These are phyloP conservation scores for Sylvilagus bachmani DNA, from an alignment of 2,113 vertebrate species.

Conservation along the genomic window DNA sequence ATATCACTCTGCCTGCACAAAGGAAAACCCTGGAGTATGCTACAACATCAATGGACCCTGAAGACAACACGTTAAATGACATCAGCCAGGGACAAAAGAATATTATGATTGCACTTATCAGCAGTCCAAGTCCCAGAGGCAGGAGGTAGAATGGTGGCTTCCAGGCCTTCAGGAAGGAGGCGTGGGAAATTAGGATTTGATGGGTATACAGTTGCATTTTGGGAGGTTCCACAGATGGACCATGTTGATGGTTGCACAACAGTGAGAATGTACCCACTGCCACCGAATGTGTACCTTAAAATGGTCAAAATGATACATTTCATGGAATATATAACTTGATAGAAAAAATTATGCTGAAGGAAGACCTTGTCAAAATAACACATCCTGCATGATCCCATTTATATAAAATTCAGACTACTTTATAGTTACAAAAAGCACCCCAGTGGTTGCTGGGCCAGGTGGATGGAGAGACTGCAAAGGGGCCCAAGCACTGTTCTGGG, in stretches of 20 bases:
- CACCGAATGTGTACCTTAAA: neutral
- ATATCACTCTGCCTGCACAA: neutral
- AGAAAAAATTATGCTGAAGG: constrained; percentile 14
- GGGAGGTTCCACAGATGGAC: neutral
- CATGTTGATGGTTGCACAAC: neutral
- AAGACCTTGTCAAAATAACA: neutral
- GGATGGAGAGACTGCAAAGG: too few species aligned
- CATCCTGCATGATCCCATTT: neutral
- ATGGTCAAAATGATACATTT: neutral
- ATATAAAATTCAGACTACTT: neutral
- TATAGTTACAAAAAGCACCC: neutral
- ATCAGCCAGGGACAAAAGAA: neutral
- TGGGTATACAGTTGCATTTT: neutral
- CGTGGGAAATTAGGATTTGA: too few species aligned
- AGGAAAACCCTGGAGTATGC: neutral
- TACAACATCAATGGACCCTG: neutral
- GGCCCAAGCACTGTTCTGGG: neutral
- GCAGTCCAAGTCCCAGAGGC: neutral
- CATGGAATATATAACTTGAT: neutral
- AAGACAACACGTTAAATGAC: neutral
- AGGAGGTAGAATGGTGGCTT: neutral
- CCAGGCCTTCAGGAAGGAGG: neutral
- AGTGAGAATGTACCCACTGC: neutral
- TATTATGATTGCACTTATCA: neutral
- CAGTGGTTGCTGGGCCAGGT: neutral